Percentiles rank a stretch among this genome's conserved stretches.
Evolutionary conservation across 2,797 vertebrate species (phyloP).

Genomic region (Rhinophrynus dorsalis): DNA sequence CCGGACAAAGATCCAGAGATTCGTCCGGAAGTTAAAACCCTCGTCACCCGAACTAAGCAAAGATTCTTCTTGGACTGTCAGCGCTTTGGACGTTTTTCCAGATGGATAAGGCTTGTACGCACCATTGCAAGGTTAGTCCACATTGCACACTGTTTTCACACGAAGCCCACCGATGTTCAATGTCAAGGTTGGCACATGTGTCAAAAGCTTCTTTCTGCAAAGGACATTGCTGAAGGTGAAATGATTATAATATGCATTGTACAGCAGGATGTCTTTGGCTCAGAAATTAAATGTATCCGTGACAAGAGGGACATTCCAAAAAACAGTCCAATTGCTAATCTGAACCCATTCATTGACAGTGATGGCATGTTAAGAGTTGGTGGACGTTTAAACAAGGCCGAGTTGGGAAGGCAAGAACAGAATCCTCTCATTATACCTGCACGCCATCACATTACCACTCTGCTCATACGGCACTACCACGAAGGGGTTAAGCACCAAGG

Average conservation of each 20-base stretch:
- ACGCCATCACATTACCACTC: too few relatives aligned
- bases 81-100: background rate
- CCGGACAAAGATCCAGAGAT: background rate
- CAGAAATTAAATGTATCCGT: too few relatives aligned
- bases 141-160: background rate
- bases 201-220: background rate
- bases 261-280: background rate
- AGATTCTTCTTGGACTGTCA: background rate
- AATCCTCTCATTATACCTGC: too few relatives aligned
- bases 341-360: too few relatives aligned
- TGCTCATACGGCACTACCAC: too few relatives aligned
- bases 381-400: too few relatives aligned
- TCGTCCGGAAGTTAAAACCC: background rate
- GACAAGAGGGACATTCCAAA: too few relatives aligned
- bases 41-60: background rate
- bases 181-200: background rate
- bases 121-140: slow-evolving; percentile 3
- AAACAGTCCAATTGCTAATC: too few relatives aligned
- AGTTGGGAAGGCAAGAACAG: too few relatives aligned
- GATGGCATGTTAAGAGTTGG: too few relatives aligned
- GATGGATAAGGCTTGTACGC: background rate
- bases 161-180: background rate
- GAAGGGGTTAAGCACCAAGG: too few relatives aligned
- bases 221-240: background rate
- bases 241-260: background rate